phyloP scores from a whole-genome alignment of 2,113 vertebrate genomes.

The Beaufortia kweichowensis region DNA sequence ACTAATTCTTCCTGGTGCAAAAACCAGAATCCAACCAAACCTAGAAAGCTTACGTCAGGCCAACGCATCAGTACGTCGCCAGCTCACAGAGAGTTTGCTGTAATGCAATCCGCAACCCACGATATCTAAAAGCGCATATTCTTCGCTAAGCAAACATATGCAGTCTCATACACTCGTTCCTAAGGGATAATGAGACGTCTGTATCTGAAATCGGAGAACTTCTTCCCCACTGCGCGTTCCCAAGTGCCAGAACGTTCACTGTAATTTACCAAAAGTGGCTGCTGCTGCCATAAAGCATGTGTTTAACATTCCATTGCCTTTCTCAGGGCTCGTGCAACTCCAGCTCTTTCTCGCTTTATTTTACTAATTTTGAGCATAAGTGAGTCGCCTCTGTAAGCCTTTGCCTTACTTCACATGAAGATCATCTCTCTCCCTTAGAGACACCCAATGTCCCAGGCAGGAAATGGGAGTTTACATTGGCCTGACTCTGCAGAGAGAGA shows the following conservation, averaged over 20 bases:
- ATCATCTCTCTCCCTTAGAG: constrained; percentile 72
- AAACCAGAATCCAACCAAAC: not conserved
- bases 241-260: constrained; percentile 77
- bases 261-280: constrained; percentile 82
- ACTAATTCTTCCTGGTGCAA: not conserved
- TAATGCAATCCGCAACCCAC: constrained; percentile 55
- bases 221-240: constrained; percentile 72
- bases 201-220: constrained; percentile 74
- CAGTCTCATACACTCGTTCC: constrained; percentile 61
- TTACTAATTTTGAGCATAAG: constrained; percentile 50
- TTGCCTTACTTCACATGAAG: constrained; percentile 68
- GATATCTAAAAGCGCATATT: constrained; percentile 47
- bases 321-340: constrained; percentile 45
- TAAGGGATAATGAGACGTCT: constrained; percentile 65
- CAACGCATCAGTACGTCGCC: constrained; percentile 15
- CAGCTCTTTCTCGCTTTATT: constrained; percentile 55
- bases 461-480: constrained; percentile 79
- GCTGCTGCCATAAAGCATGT: constrained; percentile 79
- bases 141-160: constrained; percentile 67
- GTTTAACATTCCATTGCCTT: constrained; percentile 76
- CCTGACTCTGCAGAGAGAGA: constrained; percentile 68
- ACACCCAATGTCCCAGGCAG: constrained; percentile 67
- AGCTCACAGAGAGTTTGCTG: constrained; percentile 48
- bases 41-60: not conserved
- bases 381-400: constrained; percentile 44